phyloP scores from a whole-genome alignment of 2,797 vertebrate genomes.

The Leptatherina wallacei region DNA sequence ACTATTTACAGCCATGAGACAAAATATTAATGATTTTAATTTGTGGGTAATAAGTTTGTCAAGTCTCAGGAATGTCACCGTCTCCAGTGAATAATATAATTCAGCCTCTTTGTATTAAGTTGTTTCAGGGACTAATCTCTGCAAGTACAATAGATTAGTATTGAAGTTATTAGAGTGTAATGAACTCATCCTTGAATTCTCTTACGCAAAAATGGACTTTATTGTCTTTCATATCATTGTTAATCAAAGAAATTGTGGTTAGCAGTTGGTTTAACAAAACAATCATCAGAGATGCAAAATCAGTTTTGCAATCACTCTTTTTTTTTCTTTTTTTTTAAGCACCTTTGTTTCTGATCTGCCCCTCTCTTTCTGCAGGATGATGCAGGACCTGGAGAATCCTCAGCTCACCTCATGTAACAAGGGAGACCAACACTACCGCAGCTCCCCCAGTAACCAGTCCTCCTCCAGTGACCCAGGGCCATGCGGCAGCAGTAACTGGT shows the following conservation, averaged over 20 bases:
- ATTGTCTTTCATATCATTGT: not conserved
- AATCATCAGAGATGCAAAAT: not conserved
- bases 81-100: slow-evolving; percentile 16
- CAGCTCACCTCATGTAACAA: slow-evolving; percentile 74
- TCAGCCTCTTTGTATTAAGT: not conserved
- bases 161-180: not conserved
- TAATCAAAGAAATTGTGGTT: not conserved
- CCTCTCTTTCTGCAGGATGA: slow-evolving; percentile 52
- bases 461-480: slow-evolving; percentile 97
- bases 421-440: slow-evolving; percentile 88
- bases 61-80: slow-evolving; percentile 10
- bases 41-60: not conserved
- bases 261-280: not conserved
- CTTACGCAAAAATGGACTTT: not conserved
- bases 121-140: slow-evolving; percentile 1
- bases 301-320: too few relatives aligned
- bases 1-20: slow-evolving; percentile 13
- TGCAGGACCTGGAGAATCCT: slow-evolving; percentile 75
- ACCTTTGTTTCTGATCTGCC: not conserved
- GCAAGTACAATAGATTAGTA: not conserved
- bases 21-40: slow-evolving; percentile 27
- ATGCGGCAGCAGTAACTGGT: slow-evolving; percentile 90
- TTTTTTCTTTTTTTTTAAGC: too few relatives aligned
- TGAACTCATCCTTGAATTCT: not conserved
- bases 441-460: slow-evolving; percentile 97